Base-by-base conservation (phyloP, 2,888 invertebrate genomes). In the Mechanitis mazaeus region DNA sequence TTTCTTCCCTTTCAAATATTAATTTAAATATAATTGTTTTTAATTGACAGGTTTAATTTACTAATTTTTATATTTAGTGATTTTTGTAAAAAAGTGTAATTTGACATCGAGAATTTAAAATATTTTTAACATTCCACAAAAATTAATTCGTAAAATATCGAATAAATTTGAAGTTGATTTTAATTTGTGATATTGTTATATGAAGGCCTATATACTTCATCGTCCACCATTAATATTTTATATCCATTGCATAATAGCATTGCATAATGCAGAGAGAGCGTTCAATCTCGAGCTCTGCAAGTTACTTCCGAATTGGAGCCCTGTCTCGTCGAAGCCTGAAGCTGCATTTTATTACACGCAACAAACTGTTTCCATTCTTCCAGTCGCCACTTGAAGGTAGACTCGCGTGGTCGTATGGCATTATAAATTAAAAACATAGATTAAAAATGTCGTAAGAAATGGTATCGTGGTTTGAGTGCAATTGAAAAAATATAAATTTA, bases 341-440 rank as follows among this genome's bases (percentile, higher is more conserved):
- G 68, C 66, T 71, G 73, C 68, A 69, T 67, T 71, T 74, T 73
- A 74, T 73, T 72, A 73, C 61, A 67, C 68, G 68, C 68, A 64
- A 68, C 64, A 66, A 68, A 68, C 60, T 69, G 68, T 67, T 61
- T 64, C 66, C 66, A 64, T 69, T 67, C 64, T 72, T 74, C 77
- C 87, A 88, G 87, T 88, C 82, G 78, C 82, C 84, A 82, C 69
- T 75, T 65, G 78, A 73, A 83, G 83, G 84, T 81, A 76, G 83
- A 75, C 79, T 83, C 79, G 85, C 78, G 83, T 80, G 76, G 83
- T 78, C 86, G 79, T 75, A 74, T 69, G 63, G 64, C 64, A 66
- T 68, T 65, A 69, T 66, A 59, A 59, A 61, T 59, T 33, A 50
- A 6, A 50, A 3, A 2, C 50, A 65, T 59, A 60, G 9, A 65